Evolutionary conservation across 2,113 vertebrate species (phyloP), one percentile per base, ranked within the genome.

Genomic region (Myanophis thanlyinensis): DNA sequence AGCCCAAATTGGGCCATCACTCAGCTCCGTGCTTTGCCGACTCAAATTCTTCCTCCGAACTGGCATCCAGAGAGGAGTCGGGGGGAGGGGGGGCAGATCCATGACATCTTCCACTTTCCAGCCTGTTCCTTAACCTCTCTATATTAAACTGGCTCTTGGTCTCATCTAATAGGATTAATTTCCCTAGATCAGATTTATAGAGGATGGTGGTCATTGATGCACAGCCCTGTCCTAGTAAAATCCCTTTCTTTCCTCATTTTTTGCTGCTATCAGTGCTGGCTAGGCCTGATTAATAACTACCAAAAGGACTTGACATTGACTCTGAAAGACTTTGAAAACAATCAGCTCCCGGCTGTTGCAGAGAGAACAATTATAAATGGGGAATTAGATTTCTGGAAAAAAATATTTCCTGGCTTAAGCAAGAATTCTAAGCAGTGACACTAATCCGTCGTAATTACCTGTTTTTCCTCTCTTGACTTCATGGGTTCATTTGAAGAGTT

Each of bases 361-460:
- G 94, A 93, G 15, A n/a, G 87, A 90, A 90, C 90, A 85, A n/a
- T 59, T 93, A 91, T 49, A 90, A 94, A 73, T 94, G 93, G 13
- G 9, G 15, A 0, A 91, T 93, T 94, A 90, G 93, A 96, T 93
- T 92, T 88, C 94, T 92, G 96, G n/a, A n/a, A n/a, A 86, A 94
- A 67, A 48, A 90, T 93, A 47, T 80, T 94, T 95, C 93, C 87
- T 95, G 84, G 3, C 35, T 95, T 92, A 5, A 92, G 44, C 20
- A 86, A 46, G 91, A 87, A 35, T 90, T 94, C 93, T 49, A 51
- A 93, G 94, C 46, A 89, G 90, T 95, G 94, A 97, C n/a, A 51
- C 92, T 96, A 95, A 97, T 96, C 53, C 89, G 51, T 92, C 0
- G 0, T 96, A 97, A 97, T 93, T 96, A 96, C 35, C 30, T 90